Evolutionary conservation across 2,888 invertebrate species (phyloP).

Genomic region (Aproaerema taeniolella): DNA sequence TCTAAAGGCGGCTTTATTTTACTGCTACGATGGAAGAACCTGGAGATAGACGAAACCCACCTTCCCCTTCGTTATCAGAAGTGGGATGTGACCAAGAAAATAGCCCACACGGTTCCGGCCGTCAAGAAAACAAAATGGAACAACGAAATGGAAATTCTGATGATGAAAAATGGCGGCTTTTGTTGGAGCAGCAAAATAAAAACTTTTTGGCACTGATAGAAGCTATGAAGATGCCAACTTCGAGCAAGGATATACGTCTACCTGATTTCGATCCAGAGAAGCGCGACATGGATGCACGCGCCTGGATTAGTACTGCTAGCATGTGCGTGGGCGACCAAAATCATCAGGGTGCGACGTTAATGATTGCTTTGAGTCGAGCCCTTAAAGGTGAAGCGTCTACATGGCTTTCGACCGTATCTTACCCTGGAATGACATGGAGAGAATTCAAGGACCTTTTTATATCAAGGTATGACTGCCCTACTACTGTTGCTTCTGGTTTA

Average conservation of each 20-base stretch:
- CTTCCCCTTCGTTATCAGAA: too few relatives aligned
- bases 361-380: slow-evolving; percentile 12
- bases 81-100: too few relatives aligned
- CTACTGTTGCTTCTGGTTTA: slow-evolving; percentile 13
- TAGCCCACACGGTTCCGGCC: background rate
- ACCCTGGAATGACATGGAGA: slow-evolving; percentile 17
- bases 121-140: background rate
- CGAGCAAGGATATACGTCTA: slow-evolving; percentile 1
- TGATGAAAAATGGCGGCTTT: slow-evolving; percentile 1
- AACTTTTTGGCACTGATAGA: slow-evolving; percentile 7
- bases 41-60: too few relatives aligned
- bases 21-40: too few relatives aligned
- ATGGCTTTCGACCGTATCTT: slow-evolving; percentile 17
- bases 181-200: slow-evolving; percentile 5
- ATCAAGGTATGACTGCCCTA: slow-evolving; percentile 11
- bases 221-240: slow-evolving; percentile 1
- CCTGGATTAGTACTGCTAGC: slow-evolving; percentile 9
- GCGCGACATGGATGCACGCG: slow-evolving; percentile 9
- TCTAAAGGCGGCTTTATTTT: too few relatives aligned
- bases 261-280: slow-evolving; percentile 16
- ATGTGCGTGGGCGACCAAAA: background rate
- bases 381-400: slow-evolving; percentile 16
- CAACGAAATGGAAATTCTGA: background rate
- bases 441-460: slow-evolving; percentile 16
- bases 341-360: background rate